Evolutionary conservation across 1,140 invertebrate genomes (phyloP), one percentile per base, ranked within the genome.

Genomic region (Papilio xuthus): DNA sequence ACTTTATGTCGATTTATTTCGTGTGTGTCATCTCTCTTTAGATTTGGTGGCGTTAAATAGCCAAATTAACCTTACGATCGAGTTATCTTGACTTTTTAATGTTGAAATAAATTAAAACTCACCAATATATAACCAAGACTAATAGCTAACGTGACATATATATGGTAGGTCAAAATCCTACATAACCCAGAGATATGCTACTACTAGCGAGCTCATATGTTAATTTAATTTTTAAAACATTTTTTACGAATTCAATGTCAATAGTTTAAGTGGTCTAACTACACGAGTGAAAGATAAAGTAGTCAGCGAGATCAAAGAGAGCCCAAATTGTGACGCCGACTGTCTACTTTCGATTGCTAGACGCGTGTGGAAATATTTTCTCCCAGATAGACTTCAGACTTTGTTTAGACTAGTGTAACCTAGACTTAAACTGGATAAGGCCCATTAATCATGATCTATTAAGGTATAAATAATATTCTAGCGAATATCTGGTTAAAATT

Each of bases 251-350:
- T 37, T 70, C 18, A 1, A 60, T 74, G 63, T 78, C 23, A 20
- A 13, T 15, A 69, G 70, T 75, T 42, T 67, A 20, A 42, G 32
- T 76, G 20, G 63, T 53, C 9, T 50, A 4, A 73, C 53, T 20
- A 28, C 78, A 83, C 78, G 82, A 71, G 75, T 85, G 84, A 86
- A 82, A 86, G 84, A 85, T 84, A 87, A 88, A 82, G 83, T 83
- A 83, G 84, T 84, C 80, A 84, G 44, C 78, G 81, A 85, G 84
- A 88, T 86, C 86, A 86, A 85, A 85, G 84, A 50, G 80, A 23
- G 37, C 42, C 82, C 80, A 83, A 81, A 81, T 80, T 73, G 74
- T 70, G 67, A 60, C 37, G 37, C 32, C 18, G 18, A 8, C 41
- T 15, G 56, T 13, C 72, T 60, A 15, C 32, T 53, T 53, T 53